These are phyloP conservation scores for Mobula hypostoma DNA, from an alignment of 2,113 vertebrate genomes.

Conservation along the genomic window DNA sequence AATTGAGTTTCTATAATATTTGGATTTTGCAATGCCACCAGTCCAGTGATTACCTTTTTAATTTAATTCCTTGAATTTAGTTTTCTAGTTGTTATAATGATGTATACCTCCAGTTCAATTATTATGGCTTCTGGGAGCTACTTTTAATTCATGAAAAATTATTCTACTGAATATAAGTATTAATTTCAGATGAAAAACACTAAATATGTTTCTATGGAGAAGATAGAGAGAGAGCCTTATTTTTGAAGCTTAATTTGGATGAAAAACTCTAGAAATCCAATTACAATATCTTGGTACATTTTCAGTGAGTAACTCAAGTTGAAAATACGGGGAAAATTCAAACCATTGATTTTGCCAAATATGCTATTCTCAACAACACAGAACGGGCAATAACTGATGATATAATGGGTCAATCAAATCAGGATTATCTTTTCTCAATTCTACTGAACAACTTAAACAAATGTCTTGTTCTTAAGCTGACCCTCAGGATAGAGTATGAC, in stretches of 20 bases:
- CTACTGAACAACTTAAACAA: not conserved
- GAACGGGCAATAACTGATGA: not conserved
- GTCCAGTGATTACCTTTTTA: too few species aligned
- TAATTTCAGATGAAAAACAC: not conserved
- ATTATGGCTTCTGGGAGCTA: too few species aligned
- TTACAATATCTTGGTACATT: not conserved
- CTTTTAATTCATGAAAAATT: not conserved
- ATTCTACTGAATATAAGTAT: not conserved
- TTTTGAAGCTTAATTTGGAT: not conserved
- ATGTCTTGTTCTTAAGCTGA: too few species aligned
- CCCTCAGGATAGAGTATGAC: too few species aligned
- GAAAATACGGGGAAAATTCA: not conserved
- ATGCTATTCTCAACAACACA: not conserved
- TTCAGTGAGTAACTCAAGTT: not conserved
- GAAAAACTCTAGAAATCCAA: not conserved
- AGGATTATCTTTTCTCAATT: not conserved
- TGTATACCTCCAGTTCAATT: too few species aligned
- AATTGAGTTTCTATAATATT: too few species aligned
- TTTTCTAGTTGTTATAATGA: too few species aligned
- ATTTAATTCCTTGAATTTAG: too few species aligned
- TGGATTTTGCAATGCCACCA: too few species aligned
- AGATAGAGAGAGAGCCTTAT: not conserved
- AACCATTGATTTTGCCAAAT: not conserved
- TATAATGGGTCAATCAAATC: not conserved
- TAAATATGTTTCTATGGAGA: not conserved